Evolutionary conservation across 2,888 invertebrate species (phyloP).

Genomic region (Brachypalpus laphriformis): DNA sequence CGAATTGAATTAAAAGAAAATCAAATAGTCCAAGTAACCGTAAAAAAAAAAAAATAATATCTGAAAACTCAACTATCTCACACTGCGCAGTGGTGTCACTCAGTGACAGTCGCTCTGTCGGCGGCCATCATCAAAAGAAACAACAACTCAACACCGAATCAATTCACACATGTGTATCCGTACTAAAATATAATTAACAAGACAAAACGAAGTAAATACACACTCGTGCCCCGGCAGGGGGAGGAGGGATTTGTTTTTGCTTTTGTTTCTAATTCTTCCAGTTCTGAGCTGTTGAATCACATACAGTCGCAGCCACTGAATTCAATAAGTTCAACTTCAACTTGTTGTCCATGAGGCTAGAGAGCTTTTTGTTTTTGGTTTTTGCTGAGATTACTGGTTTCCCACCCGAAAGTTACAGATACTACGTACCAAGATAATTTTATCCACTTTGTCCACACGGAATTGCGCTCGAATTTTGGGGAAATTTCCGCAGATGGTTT

Average conservation of each 20-base stretch:
- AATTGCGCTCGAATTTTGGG: neutral
- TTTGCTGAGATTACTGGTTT: conserved; percentile 51
- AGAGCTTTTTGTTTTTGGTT: conserved; percentile 26
- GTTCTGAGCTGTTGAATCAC: conserved; percentile 8
- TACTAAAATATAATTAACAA: conserved; percentile 21
- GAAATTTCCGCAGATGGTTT: neutral
- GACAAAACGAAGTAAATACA: neutral
- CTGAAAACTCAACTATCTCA: neutral
- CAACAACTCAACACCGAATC: conserved; percentile 30
- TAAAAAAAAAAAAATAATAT: neutral
- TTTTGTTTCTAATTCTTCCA: conserved; percentile 11
- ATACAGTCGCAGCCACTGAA: neutral
- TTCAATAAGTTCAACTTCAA: conserved; percentile 40
- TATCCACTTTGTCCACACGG: conserved; percentile 18
- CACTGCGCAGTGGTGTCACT: conserved; percentile 24
- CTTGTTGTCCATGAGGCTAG: conserved; percentile 58
- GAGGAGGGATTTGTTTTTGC: neutral
- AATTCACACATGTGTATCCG: conserved; percentile 1
- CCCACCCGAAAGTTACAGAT: neutral
- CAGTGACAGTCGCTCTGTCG: conserved; percentile 49
- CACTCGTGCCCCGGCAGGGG: neutral
- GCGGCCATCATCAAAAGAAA: conserved; percentile 42
- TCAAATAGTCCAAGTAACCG: conserved; percentile 8
- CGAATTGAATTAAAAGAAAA: neutral
- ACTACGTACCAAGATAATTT: conserved; percentile 53